phyloP scores from a whole-genome alignment of 2,888 invertebrate genomes.

The Philereme vetulata region DNA sequence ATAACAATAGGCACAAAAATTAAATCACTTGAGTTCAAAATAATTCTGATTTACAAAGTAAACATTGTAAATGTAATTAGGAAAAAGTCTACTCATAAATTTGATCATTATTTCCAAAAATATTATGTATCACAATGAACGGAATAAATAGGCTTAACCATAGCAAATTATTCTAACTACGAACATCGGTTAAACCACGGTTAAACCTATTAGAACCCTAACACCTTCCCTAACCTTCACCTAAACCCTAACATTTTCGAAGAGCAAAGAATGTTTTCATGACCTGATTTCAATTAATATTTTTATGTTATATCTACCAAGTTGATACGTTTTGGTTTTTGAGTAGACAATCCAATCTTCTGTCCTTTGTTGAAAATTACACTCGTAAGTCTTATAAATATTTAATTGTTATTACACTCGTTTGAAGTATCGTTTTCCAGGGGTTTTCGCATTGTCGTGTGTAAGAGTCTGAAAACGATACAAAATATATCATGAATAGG shows the following conservation, averaged over 20 bases:
- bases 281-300: no score
- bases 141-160: no score
- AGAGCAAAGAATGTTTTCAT: no score
- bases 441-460: slow-evolving; percentile 69
- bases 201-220: no score
- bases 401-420: slow-evolving; percentile 47
- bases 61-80: background rate
- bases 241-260: no score
- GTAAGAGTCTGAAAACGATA: slow-evolving; percentile 60
- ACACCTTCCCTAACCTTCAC: no score
- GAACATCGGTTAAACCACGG: no score
- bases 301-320: no score
- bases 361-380: background rate
- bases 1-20: background rate
- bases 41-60: background rate
- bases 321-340: background rate
- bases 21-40: background rate
- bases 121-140: background rate
- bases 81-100: background rate
- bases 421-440: slow-evolving; percentile 81
- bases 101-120: background rate
- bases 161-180: no score
- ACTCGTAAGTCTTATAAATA: background rate
- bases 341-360: background rate
- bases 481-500: background rate